Percentiles rank a stretch among this genome's conserved stretches.
phyloP scores from a whole-genome alignment of 2,888 invertebrate species.

The Meta bourneti region DNA sequence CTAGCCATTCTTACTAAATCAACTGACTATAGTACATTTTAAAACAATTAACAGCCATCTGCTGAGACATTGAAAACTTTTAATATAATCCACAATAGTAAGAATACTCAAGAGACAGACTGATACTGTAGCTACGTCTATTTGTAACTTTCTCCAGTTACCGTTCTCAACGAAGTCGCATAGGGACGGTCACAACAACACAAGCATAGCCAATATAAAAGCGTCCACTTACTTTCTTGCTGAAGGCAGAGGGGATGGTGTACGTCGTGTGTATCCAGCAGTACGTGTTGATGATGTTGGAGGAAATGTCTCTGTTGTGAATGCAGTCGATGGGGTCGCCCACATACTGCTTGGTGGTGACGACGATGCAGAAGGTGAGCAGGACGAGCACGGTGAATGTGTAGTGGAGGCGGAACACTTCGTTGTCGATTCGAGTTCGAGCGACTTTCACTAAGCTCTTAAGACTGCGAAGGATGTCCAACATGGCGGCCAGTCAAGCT shows the following conservation, averaged over 20 bases:
- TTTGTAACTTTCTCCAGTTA: too few relatives aligned
- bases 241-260: conserved; percentile 89
- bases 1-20: too few relatives aligned
- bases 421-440: conserved; percentile 78
- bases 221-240: conserved; percentile 86
- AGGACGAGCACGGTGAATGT: conserved; percentile 78
- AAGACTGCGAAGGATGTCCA: conserved; percentile 97
- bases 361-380: conserved; percentile 78
- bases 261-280: conserved; percentile 97
- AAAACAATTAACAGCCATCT: too few relatives aligned
- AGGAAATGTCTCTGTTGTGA: conserved; percentile 76
- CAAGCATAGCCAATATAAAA: too few relatives aligned
- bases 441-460: conserved; percentile 88
- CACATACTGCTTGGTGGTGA: conserved; percentile 79
- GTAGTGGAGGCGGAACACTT: conserved; percentile 79
- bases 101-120: too few relatives aligned
- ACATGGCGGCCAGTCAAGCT: conserved; percentile 84
- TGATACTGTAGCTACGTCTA: too few relatives aligned
- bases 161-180: too few relatives aligned
- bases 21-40: too few relatives aligned
- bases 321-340: conserved; percentile 79
- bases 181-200: too few relatives aligned
- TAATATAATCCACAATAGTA: too few relatives aligned
- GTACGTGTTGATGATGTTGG: conserved; percentile 88
- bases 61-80: too few relatives aligned